These are phyloP conservation scores for Mactra quadrangularis DNA, from an alignment of 1,140 invertebrate genomes.

Conservation along the genomic window DNA sequence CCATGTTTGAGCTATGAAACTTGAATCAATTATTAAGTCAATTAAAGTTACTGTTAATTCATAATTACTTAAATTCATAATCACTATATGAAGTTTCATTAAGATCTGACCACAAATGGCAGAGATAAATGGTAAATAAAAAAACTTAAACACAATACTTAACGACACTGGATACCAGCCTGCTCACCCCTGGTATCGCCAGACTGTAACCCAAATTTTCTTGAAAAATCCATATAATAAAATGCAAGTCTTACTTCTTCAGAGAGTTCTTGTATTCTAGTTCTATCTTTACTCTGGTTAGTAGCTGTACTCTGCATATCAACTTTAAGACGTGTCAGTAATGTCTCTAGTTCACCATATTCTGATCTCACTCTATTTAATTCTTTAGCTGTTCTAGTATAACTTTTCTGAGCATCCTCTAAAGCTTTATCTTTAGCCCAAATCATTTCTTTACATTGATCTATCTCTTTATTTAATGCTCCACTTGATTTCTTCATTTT, in stretches of 20 bases:
- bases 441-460: constrained; percentile 78
- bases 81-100: too few relatives aligned
- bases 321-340: constrained; percentile 72
- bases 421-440: constrained; percentile 81
- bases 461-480: constrained; percentile 75
- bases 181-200: too few relatives aligned
- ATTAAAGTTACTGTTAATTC: too few relatives aligned
- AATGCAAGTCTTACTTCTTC: constrained; percentile 80
- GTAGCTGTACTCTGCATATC: constrained; percentile 73
- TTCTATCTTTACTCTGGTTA: constrained; percentile 75
- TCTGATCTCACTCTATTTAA: constrained; percentile 75
- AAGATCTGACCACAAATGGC: too few relatives aligned
- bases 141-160: too few relatives aligned
- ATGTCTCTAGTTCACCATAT: constrained; percentile 75
- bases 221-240: too few relatives aligned
- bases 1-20: too few relatives aligned
- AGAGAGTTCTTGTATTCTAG: constrained; percentile 75
- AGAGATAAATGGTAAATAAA: too few relatives aligned
- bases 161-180: too few relatives aligned
- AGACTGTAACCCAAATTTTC: too few relatives aligned
- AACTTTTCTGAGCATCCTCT: constrained; percentile 81
- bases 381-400: constrained; percentile 78
- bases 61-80: too few relatives aligned
- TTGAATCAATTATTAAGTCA: too few relatives aligned
- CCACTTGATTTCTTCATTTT: constrained; percentile 75